Evolutionary conservation across 1,140 invertebrate species (phyloP), one percentile per base, ranked within the genome.

Genomic region (Pseudomyrmex cubaensis): DNA sequence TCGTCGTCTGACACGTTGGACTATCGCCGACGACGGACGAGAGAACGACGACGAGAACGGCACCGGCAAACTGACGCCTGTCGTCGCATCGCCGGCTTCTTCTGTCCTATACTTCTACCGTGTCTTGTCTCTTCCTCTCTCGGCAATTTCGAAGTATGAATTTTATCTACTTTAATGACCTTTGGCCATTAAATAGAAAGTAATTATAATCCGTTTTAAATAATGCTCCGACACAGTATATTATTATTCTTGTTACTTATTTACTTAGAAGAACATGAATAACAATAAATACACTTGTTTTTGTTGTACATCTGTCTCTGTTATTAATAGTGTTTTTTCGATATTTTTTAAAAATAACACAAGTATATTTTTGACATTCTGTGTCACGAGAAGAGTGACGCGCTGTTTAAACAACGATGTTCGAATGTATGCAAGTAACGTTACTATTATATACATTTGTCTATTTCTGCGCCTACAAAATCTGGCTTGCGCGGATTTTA

Each of bases 401-500:
- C 12, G 76, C 70, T 52, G 52, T 22, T 72, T 59, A 54, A 46
- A 44, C 73, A 35, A 59, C 82, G 76, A 77, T 46, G 61, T 12
- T 76, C 50, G 54, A 20, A 57, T 62, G 52, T 83, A 66, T 59
- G 82, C 76, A 70, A 70, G 54, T 59, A 54, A 22, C 44, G 54
- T 66, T 80, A 80, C 72, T 61, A 80, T 78, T 70, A 64, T 35
- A 35, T 78, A 70, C 76, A 78, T 78, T 78, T 70, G 76, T 78
- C 76, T 78, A 78, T 78, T 78, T 78, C 76, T 64, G 52, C 76
- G 22, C 76, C 44, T 52, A 69, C 64, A 67, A 78, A 57, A 78
- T 70, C 64, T 78, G 76, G 76, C 76, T 78, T 69, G 76, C 64
- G 76, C 20, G 76, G 64, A 78, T 78, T 78, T 78, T 70, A 70